A percentile compares a stretch with the other conserved stretches of the same genome.
Conservation (phyloP, 2,113 vertebrate genomes). For the Percina caprodes region DNA sequence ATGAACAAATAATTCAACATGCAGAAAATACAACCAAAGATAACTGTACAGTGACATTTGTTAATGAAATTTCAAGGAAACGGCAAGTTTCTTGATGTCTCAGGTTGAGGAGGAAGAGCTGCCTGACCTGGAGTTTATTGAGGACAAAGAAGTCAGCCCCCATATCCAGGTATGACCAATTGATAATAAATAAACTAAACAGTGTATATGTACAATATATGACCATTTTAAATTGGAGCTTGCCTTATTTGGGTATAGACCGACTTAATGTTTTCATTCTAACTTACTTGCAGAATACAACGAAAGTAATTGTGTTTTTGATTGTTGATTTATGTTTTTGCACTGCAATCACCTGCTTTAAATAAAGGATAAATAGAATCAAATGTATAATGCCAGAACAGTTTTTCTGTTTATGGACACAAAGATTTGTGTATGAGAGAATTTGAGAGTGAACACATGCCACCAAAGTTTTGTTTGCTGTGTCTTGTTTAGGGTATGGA, state of each 20-base stretch:
- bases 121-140: conserved; percentile 77
- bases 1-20: background rate
- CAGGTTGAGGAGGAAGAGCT: conserved; percentile 45
- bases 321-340: background rate
- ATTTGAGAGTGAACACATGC: background rate
- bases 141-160: conserved; percentile 20
- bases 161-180: conserved; percentile 43
- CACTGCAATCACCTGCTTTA: background rate
- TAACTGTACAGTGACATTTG: background rate
- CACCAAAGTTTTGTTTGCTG: background rate
- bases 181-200: background rate
- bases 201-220: background rate
- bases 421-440: background rate
- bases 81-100: background rate
- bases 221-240: background rate
- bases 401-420: background rate
- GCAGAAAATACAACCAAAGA: background rate
- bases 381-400: background rate
- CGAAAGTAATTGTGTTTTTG: background rate
- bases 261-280: background rate
- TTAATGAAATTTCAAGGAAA: background rate
- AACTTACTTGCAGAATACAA: background rate
- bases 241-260: background rate
- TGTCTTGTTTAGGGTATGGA: conserved; percentile 16
- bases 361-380: background rate